Percentiles rank a stretch among this genome's conserved stretches.
Conservation (phyloP, 2,797 vertebrate genomes). For the Sebastolobus altivelis region DNA sequence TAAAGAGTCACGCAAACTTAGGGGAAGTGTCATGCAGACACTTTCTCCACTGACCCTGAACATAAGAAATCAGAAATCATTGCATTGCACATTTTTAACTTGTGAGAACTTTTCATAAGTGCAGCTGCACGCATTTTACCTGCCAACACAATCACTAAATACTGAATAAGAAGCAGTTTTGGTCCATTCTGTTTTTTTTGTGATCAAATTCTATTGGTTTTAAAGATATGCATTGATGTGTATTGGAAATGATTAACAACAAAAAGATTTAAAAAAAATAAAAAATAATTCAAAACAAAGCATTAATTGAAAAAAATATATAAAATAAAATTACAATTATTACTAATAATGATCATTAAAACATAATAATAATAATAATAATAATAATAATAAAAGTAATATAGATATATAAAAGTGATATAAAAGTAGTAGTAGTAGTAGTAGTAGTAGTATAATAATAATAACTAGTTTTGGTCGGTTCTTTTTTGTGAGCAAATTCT, state of each 20-base stretch:
- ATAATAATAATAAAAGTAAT: no score
- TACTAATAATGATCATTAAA: no score
- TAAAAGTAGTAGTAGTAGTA: no score
- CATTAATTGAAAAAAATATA: not conserved
- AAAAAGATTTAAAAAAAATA: not conserved
- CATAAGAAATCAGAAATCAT: slow-evolving; percentile 12
- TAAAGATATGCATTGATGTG: not conserved
- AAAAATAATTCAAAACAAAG: not conserved
- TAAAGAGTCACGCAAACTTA: slow-evolving; percentile 32
- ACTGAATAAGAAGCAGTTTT: not conserved
- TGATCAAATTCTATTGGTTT: not conserved
- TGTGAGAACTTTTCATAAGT: not conserved
- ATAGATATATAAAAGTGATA: no score
- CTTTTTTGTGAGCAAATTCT: no score
- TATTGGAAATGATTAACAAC: not conserved
- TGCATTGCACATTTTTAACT: slow-evolving; percentile 14
- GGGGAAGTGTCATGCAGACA: slow-evolving; percentile 11
- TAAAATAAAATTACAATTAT: no score
- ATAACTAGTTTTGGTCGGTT: no score
- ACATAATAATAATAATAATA: no score
- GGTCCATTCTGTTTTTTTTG: no score
- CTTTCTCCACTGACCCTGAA: not conserved
- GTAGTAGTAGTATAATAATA: no score
- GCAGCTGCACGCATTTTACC: not conserved
- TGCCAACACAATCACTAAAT: not conserved